Evolutionary conservation across 2,113 vertebrate genomes (phyloP).

Genomic region (Onychostruthus taczanowskii): DNA sequence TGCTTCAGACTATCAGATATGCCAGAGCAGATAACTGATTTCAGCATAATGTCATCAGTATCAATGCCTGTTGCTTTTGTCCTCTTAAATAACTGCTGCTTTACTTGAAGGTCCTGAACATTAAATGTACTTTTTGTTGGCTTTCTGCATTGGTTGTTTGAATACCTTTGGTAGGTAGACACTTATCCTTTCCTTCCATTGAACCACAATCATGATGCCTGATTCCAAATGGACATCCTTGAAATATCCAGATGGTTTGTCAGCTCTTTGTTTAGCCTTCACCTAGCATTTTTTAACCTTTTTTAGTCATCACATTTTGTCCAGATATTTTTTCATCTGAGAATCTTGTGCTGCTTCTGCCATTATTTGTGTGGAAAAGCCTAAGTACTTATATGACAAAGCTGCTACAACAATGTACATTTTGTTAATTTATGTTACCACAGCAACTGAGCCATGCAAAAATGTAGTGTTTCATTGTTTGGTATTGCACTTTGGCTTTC

Average conservation of each 20-base stretch:
- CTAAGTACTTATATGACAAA: not conserved
- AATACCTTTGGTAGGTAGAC: not conserved
- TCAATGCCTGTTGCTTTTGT: not conserved
- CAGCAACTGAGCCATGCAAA: conserved; percentile 25
- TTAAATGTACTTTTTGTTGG: not conserved
- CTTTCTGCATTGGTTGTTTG: not conserved
- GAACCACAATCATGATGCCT: not conserved
- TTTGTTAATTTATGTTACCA: conserved; percentile 38
- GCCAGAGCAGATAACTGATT: not conserved
- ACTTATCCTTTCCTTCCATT: not conserved
- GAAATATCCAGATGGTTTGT: not conserved
- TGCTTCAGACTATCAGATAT: not conserved
- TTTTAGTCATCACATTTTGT: not conserved
- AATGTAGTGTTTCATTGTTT: not conserved
- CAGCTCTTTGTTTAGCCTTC: not conserved
- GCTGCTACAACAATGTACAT: not conserved
- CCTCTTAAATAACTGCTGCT: not conserved
- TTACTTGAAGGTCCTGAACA: not conserved
- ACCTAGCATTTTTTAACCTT: not conserved
- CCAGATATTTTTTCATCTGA: not conserved
- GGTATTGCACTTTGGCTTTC: not conserved
- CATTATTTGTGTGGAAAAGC: not conserved
- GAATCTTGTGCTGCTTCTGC: not conserved
- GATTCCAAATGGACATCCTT: not conserved
- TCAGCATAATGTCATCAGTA: not conserved